A percentile compares a stretch with the other conserved stretches of the same genome.
Evolutionary conservation across 2,113 vertebrate genomes (phyloP).

Genomic region (Lagopus muta): DNA sequence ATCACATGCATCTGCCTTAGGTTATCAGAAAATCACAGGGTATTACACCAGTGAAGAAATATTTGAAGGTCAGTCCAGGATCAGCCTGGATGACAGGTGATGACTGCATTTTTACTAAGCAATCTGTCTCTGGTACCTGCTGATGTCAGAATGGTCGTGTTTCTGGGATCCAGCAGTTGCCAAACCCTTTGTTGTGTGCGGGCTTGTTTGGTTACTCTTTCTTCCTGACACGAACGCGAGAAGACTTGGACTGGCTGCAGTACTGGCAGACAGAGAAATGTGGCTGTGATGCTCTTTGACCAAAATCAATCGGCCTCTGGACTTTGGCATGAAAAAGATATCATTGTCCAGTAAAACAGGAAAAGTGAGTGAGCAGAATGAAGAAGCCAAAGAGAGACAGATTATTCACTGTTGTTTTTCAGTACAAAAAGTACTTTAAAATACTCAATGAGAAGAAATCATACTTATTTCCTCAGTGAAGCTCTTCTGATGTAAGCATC

Average conservation of each 20-base stretch:
- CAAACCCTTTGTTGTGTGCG: neutral
- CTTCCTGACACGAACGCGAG: neutral
- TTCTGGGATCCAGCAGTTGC: neutral
- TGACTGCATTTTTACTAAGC: neutral
- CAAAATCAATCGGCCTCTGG: neutral
- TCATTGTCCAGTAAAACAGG: neutral
- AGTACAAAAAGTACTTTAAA: neutral
- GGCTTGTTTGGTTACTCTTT: neutral
- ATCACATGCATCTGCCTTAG: slow-evolving; percentile 20
- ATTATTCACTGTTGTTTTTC: neutral
- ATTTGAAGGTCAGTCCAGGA: slow-evolving; percentile 4
- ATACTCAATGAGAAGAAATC: neutral
- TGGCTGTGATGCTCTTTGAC: neutral
- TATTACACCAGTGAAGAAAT: slow-evolving; percentile 26
- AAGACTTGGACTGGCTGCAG: neutral
- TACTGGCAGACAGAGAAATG: neutral
- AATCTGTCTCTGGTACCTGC: neutral
- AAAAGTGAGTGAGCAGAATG: neutral
- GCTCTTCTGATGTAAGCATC: neutral
- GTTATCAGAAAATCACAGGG: slow-evolving; percentile 7
- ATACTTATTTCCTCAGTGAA: neutral
- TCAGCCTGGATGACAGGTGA: neutral
- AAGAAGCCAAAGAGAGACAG: neutral
- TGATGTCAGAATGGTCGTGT: neutral
- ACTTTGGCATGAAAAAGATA: neutral